These are phyloP conservation scores for Leucoraja erinaceus DNA, from an alignment of 2,113 vertebrate genomes.

Conservation along the genomic window DNA sequence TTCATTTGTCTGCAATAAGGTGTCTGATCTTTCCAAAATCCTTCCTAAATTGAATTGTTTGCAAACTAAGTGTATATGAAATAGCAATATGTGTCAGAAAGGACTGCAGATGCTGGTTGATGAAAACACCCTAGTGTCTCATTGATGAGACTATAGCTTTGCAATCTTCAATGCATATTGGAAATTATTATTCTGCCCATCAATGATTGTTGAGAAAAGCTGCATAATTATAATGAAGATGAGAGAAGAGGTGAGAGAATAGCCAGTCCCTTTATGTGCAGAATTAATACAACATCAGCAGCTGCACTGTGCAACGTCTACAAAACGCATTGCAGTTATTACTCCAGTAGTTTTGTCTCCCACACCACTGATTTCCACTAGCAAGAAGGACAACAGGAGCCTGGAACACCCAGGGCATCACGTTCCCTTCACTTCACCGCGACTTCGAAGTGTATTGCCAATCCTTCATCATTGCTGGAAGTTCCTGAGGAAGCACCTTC, in stretches of 20 bases:
- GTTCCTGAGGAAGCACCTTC: no score
- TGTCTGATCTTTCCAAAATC: not conserved
- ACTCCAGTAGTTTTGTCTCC: no score
- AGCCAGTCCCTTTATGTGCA: not conserved
- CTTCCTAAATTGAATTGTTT: not conserved
- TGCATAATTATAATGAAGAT: not conserved
- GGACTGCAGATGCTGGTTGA: not conserved
- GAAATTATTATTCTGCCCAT: not conserved
- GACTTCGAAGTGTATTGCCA: no score
- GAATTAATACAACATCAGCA: no score
- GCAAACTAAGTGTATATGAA: not conserved
- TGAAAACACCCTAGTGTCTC: not conserved
- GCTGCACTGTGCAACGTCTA: no score
- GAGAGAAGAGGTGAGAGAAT: not conserved
- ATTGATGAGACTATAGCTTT: not conserved
- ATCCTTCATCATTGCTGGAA: no score
- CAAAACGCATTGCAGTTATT: no score
- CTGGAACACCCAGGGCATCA: no score
- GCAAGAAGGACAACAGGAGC: no score
- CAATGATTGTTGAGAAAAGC: not conserved
- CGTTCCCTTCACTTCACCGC: no score
- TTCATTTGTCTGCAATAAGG: not conserved
- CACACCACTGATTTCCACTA: no score
- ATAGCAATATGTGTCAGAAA: not conserved
- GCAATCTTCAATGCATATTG: not conserved